Conservation (phyloP, 2,797 vertebrate species). For the Vipera latastei region DNA sequence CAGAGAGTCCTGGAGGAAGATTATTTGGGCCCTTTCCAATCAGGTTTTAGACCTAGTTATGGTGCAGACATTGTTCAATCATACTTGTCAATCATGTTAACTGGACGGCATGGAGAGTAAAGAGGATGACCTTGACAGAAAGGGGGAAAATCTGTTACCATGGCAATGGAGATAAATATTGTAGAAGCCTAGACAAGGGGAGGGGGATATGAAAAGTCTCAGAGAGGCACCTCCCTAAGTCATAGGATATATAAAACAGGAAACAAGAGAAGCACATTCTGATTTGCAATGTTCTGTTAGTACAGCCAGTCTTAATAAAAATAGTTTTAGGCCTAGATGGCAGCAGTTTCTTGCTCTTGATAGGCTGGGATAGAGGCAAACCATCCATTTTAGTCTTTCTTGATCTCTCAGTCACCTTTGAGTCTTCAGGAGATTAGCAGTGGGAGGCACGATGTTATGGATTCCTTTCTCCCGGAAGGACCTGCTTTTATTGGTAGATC, state of each 20-base stretch:
- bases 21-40: not conserved
- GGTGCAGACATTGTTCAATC: not conserved
- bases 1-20: not conserved
- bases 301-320: not conserved
- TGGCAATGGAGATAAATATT: not conserved
- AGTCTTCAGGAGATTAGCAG: not conserved
- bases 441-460: not conserved
- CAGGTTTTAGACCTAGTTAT: not conserved
- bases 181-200: not conserved
- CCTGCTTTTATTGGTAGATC: not conserved
- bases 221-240: not conserved
- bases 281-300: not conserved
- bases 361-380: not conserved
- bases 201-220: not conserved
- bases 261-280: not conserved
- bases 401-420: not conserved
- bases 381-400: not conserved
- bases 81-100: not conserved
- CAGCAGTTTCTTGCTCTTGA: not conserved
- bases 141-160: not conserved
- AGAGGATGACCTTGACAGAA: not conserved
- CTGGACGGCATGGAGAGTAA: not conserved
- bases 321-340: not conserved
- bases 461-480: not conserved
- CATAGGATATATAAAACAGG: not conserved